Base-by-base conservation (phyloP, 30 jellyfish, hydroid and myxozoan species). In the Cassiopea andromeda region DNA sequence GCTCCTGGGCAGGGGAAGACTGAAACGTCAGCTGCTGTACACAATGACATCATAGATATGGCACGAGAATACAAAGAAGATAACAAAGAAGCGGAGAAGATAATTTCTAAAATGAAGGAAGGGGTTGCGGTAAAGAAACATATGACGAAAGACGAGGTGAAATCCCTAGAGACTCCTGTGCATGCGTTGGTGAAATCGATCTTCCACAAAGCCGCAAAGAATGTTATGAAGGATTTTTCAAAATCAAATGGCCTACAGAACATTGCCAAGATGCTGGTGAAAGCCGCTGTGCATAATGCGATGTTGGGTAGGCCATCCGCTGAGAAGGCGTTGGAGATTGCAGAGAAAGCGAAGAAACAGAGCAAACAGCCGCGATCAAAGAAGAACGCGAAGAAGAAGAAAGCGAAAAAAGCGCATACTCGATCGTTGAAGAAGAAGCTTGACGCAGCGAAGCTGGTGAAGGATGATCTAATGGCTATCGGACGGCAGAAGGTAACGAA, bases 261-360 rank as follows among this genome's bases (percentile, higher is more conserved):
- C 69, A 73, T 84, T 58, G 92, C 92, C 14, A 47, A 73, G 67
- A 9, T 73, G 80, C 85, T 84, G 5, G 92, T 84, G 38, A 49
- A 84, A 10, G 92, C 92, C 7, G 92, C 92, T 0, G 78, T 84
- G 66, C 92, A 84, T 49, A 84, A 84, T 43, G 92, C 92, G 48
- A 71, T 84, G 92, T 48, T 73, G 48, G 50, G n/a, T 19, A 54
- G 92, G 78, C 85, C 85, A 45, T 44, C 80, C 19, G 38, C 44
- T 18, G 58, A 49, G 47, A 73, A 70, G 76, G 85, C 85, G 60
- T 67, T 82, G 38, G 71, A 84, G 44, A 1, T 13, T 50, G 49
- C 64, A 50, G 71, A 84, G 85, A 73, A 84, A 73, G 58, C 61
- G 78, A 84, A 71, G 84, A 82, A 82, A 67, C 48, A 64, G 17